Percentiles rank a stretch among this genome's conserved stretches.
Conservation (phyloP, 2,113 vertebrate species). For the Pholis gunnellus region DNA sequence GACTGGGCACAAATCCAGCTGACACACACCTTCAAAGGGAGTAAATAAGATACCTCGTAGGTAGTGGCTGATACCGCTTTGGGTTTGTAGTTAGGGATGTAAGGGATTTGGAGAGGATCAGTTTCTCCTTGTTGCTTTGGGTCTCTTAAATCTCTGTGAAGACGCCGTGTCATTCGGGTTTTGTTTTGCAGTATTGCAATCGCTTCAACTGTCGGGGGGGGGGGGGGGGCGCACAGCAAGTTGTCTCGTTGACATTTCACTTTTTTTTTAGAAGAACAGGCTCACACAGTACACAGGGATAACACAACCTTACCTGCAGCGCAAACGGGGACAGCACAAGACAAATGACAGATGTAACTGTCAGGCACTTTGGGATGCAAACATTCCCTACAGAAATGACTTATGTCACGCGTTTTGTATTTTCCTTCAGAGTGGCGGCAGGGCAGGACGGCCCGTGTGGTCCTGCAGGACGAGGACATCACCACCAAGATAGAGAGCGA, state of each 20-base stretch:
- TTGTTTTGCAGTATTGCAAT: constrained; percentile 35
- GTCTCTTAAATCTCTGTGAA: constrained; percentile 38
- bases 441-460: constrained; percentile 92
- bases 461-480: constrained; percentile 95
- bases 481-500: constrained; percentile 96
- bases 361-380: constrained; percentile 11
- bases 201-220: constrained; percentile 36
- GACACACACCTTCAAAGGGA: constrained; percentile 59
- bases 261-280: no score
- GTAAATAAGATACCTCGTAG: constrained; percentile 51
- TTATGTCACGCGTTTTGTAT: constrained; percentile 30
- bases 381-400: constrained; percentile 8
- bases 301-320: constrained; percentile 20
- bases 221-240: not conserved
- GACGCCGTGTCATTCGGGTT: constrained; percentile 39
- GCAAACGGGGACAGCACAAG: not conserved
- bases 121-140: constrained; percentile 54
- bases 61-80: constrained; percentile 40
- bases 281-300: not conserved
- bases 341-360: constrained; percentile 19
- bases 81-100: constrained; percentile 56
- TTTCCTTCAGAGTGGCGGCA: constrained; percentile 90
- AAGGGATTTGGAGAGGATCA: constrained; percentile 54
- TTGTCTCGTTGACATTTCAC: constrained; percentile 23
- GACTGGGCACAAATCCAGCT: constrained; percentile 64